Conservation (phyloP, 2,113 vertebrate genomes). For the Perca schrenkii region DNA sequence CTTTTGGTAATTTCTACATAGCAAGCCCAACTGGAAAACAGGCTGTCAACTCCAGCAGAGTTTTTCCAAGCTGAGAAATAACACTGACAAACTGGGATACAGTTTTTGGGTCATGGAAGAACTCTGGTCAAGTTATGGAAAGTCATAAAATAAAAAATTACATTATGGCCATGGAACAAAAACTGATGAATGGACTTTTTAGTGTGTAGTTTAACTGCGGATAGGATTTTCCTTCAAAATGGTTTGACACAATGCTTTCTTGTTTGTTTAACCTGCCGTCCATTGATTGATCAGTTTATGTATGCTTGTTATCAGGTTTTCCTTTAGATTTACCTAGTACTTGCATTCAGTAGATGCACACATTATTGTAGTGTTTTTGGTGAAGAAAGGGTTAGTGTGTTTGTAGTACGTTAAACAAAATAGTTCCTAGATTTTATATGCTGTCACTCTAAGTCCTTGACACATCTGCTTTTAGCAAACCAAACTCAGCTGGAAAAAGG, state of each 20-base stretch:
- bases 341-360: background rate
- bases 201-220: background rate
- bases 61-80: slow-evolving; percentile 35
- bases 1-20: background rate
- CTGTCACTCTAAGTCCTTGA: background rate
- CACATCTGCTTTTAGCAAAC: background rate
- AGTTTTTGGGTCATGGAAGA: slow-evolving; percentile 48
- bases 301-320: background rate
- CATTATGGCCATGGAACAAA: slow-evolving; percentile 15
- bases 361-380: background rate
- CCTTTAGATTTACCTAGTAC: background rate
- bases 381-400: background rate
- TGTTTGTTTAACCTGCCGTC: background rate
- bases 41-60: background rate
- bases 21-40: slow-evolving; percentile 28
- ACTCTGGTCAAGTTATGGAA: slow-evolving; percentile 31
- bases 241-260: background rate
- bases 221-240: slow-evolving; percentile 8
- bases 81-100: slow-evolving; percentile 35
- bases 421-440: background rate
- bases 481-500: slow-evolving; percentile 15
- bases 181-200: slow-evolving; percentile 7
- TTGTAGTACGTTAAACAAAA: background rate
- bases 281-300: background rate
- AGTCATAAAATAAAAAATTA: slow-evolving; percentile 19